Base-by-base conservation (phyloP, 23 tunicate genomes). In the Halocynthia aurantium region DNA sequence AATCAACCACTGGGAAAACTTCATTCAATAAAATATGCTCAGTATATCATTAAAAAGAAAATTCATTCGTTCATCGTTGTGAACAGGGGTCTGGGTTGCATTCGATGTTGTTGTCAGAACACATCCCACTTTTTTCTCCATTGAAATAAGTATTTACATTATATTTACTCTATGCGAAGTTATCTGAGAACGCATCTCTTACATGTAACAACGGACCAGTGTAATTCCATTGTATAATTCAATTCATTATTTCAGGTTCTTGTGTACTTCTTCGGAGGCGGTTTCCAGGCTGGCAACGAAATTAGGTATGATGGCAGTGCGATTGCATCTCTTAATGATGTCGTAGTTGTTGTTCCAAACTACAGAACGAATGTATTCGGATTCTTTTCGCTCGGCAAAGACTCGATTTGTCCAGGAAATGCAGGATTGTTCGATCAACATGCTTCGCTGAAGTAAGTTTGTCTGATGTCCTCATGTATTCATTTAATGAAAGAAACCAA, bases 241-340 rank as follows among this genome's bases (percentile, higher is more conserved):
- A 50, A 50, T 72, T 11, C 15, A 13, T 72, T 5, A 7, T 9
- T 17, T 7, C 78, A 88, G 95, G 95, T 88, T 6, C 9, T 88
- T 73, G 57, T 88, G 63, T 83, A 88, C 84, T 63, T 88, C 19
- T 88, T 78, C 73, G 95, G 95, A 6, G 95, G 95, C 19, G 81
- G 75, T 15, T 84, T 88, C 74, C 68, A 52, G 17, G 64, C 61
- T 19, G 95, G 95, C 1, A 10, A 75, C 11, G 84, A 78, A 50
- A n/a, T 8, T 11, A 50, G 31, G 10, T 88, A 79, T 77, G 73
- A 88, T 72, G 84, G 84, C 15, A 69, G 67, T 19, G 88, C 74
- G 50, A 21, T 88, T 56, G 67, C 83, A 19, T 75, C 84, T 18
- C 6, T 88, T 2, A 55, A 83, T 68, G 87, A 88, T 71, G 88